These are phyloP conservation scores for Psix sp. DNA, from an alignment of 1,140 invertebrate genomes.

Conservation along the genomic window DNA sequence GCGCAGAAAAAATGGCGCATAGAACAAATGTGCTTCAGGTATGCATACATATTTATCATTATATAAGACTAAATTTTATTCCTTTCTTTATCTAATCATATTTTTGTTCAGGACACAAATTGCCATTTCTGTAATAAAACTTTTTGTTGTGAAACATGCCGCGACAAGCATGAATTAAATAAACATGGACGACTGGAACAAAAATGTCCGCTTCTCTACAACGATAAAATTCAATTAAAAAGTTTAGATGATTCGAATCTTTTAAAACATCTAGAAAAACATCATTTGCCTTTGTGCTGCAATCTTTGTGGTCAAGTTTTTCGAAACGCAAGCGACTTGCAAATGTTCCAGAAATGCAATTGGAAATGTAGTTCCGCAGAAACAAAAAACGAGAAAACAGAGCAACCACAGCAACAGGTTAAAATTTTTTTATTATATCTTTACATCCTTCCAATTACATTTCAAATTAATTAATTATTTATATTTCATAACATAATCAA, in stretches of 20 bases:
- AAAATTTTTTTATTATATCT: neutral
- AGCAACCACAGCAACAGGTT: constrained; percentile 16
- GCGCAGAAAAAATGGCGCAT: too few relatives aligned
- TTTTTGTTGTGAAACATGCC: constrained; percentile 61
- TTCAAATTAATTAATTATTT: constrained; percentile 1
- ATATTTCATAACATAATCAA: too few relatives aligned
- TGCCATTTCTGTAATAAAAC: constrained; percentile 60
- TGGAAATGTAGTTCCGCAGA: constrained; percentile 23
- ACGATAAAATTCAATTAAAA: constrained; percentile 48
- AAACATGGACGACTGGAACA: constrained; percentile 55
- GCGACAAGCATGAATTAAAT: constrained; percentile 55
- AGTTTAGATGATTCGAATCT: constrained; percentile 45
- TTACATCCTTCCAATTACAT: neutral
- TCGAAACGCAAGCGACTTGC: constrained; percentile 32
- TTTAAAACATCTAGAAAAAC: constrained; percentile 50
- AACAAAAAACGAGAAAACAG: constrained; percentile 9
- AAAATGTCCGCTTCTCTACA: constrained; percentile 55
- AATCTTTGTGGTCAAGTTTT: constrained; percentile 59
- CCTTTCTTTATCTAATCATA: neutral
- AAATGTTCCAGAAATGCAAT: constrained; percentile 34
- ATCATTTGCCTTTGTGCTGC: constrained; percentile 62
- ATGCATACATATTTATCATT: too few relatives aligned
- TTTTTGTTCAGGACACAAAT: constrained; percentile 17
- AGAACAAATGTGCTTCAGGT: too few relatives aligned
- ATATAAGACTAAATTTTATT: neutral